Evolutionary conservation across 2,797 vertebrate species (phyloP), one percentile per base, ranked within the genome.

Genomic region (Falco columbarius): DNA sequence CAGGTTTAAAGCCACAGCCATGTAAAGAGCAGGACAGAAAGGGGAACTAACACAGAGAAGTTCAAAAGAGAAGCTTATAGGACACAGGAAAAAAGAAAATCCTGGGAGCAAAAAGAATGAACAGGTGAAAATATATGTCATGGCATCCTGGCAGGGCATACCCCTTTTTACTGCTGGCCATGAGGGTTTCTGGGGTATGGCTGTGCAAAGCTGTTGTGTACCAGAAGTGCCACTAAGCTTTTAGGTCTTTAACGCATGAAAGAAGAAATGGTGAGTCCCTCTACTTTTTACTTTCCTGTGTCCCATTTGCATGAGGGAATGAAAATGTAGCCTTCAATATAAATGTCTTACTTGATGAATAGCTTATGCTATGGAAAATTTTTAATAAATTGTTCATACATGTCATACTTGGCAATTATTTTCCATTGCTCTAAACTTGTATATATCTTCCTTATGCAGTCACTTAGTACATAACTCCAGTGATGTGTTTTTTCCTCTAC

Each of bases 401-500:
- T 86, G 7, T 83, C 90, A 95, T 82, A 89, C 14, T 65, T 88
- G 76, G 58, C 55, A 90, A 94, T 90, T 96, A 89, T 70, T 81
- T 82, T 91, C 65, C 29, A 32, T 79, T 75, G 51, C 67, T 93
- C 84, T 89, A 73, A 89, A 85, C 65, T 81, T 74, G 9, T 24
- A 44, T 89, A 49, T 72, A 77, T 89, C 72, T 95, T 90, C 20
- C 46, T 90, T 71, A 68, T 34, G 54, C 55, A 90, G 58, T 76
- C 19, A 79, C n/a, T 76, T 62, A n/a, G 42, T 62, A 32, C 42
- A 32, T 86, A 93, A 94, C 66, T 80, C 76, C 74, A 91, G 2
- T 82, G 65, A 93, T 65, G n/a, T 75, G 54, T 77, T 97, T 96
- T 95, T 86, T 90, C 81, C 90, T 92, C 75, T 77, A 20, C 58